Conservation (phyloP, 2,797 vertebrate genomes). For the Pogoniulus pusillus region DNA sequence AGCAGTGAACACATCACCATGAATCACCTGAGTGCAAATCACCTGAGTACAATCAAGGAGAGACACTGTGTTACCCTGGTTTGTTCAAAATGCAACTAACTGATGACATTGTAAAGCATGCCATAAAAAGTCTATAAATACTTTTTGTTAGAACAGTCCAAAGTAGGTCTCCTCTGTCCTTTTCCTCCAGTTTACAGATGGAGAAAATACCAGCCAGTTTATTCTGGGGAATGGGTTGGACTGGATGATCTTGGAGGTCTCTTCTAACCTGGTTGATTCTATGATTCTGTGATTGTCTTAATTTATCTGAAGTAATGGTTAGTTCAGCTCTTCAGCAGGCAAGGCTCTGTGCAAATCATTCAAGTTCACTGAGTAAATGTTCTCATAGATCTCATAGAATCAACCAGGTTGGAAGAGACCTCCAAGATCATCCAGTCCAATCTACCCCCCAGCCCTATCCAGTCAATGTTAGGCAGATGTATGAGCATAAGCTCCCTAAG, state of each 20-base stretch:
- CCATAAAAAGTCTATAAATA: neutral
- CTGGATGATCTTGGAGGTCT: no score
- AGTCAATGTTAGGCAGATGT: neutral
- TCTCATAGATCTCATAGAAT: no score
- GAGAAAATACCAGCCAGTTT: neutral
- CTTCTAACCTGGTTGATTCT: no score
- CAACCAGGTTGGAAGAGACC: no score
- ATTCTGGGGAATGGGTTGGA: no score
- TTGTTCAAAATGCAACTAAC: neutral
- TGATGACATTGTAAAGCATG: neutral
- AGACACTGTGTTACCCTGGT: neutral
- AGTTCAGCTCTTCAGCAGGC: neutral
- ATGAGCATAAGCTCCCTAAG: neutral
- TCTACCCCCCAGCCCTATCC: no score
- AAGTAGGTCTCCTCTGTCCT: neutral
- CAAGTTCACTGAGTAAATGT: neutral
- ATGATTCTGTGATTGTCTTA: no score
- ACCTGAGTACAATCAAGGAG: neutral
- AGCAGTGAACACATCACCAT: neutral
- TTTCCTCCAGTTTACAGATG: neutral
- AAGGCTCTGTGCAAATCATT: neutral
- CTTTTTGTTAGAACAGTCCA: neutral
- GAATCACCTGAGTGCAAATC: neutral
- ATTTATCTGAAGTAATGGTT: neutral
- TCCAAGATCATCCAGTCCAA: no score